Percentiles rank a stretch among this genome's conserved stretches.
Evolutionary conservation across 1,140 invertebrate species (phyloP).

Genomic region (Muscidifurax raptorellus): DNA sequence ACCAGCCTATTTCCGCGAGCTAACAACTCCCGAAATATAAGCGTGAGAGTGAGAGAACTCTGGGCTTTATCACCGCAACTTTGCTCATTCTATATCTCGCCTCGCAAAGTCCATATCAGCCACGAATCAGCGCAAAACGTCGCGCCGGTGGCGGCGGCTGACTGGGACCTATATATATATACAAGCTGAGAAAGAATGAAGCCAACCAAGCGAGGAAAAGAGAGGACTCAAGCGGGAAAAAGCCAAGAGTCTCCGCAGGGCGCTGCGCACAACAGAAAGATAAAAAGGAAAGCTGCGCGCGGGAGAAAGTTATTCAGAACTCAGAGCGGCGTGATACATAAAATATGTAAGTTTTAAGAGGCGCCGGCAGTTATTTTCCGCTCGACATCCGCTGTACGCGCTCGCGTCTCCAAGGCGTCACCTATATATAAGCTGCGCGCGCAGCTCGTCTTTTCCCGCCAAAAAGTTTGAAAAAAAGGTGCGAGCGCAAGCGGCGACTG

Average conservation of each 20-base stretch:
- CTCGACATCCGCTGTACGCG: not conserved
- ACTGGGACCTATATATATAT: no score
- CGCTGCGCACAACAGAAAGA: not conserved
- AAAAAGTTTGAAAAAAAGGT: conserved; percentile 27
- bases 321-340: conserved; percentile 19
- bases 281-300: not conserved
- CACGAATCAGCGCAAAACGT: conserved; percentile 21
- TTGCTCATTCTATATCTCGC: not conserved
- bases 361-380: conserved; percentile 38
- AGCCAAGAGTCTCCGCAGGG: no score
- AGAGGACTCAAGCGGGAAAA: not conserved
- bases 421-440: not conserved
- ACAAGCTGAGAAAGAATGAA: no score
- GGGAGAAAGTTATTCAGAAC: conserved; percentile 40
- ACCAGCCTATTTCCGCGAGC: not conserved
- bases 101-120: not conserved
- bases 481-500: not conserved
- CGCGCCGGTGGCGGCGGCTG: not conserved
- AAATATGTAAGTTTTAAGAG: conserved; percentile 44
- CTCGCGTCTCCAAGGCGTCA: not conserved
- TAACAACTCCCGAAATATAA: not conserved
- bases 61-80: not conserved
- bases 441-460: conserved; percentile 44
- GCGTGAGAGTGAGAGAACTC: no score
- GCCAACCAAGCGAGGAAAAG: not conserved